Percentiles rank a stretch among this genome's conserved stretches.
These are phyloP conservation scores for Antheraea mylitta DNA, from an alignment of 1,140 invertebrate species.

Conservation along the genomic window DNA sequence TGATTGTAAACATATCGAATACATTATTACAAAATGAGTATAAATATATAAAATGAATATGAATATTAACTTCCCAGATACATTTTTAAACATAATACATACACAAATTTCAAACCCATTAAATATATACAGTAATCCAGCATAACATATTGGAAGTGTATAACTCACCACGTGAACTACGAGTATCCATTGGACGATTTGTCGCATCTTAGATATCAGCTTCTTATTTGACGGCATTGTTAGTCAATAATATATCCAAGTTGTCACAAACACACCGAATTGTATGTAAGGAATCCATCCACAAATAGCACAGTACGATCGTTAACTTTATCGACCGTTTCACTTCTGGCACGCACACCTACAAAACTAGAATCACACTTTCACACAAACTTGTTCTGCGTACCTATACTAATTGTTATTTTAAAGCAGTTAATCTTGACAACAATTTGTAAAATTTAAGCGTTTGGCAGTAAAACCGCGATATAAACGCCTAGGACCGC, in stretches of 20 bases:
- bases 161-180: conserved; percentile 69
- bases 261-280: conserved; percentile 34
- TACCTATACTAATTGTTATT: conserved; percentile 41
- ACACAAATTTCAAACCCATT: not conserved
- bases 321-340: conserved; percentile 72
- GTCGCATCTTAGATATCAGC: conserved; percentile 64
- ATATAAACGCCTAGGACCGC: conserved; percentile 68
- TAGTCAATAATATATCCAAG: conserved; percentile 34
- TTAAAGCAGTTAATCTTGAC: conserved; percentile 47
- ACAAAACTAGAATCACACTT: conserved; percentile 66
- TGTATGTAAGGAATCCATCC: conserved; percentile 64
- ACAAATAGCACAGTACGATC: conserved; percentile 66
- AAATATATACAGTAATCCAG: not conserved
- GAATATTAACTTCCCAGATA: not conserved
- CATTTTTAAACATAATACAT: no score
- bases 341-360: conserved; percentile 71
- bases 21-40: not conserved
- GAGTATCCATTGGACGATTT: conserved; percentile 70
- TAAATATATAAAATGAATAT: no score
- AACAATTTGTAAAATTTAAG: conserved; percentile 49
- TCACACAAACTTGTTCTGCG: conserved; percentile 61
- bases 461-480: conserved; percentile 67
- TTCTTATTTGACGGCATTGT: conserved; percentile 73
- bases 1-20: no score
- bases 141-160: not conserved